Base-by-base conservation (phyloP, 2,113 vertebrate genomes). In the Poecile atricapillus region DNA sequence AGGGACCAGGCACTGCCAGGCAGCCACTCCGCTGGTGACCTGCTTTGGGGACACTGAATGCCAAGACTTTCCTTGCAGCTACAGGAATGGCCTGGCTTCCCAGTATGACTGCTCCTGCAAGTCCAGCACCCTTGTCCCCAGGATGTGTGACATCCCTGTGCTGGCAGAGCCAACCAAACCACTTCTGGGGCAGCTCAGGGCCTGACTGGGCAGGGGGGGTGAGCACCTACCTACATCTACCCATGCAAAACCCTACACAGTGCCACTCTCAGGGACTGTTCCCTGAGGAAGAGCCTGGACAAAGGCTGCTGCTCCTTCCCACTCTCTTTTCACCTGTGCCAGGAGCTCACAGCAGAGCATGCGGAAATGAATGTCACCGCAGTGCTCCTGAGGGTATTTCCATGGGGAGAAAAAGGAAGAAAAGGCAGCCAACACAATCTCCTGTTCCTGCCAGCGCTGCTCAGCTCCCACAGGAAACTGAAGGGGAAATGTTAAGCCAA, bases 281-380 rank as follows among this genome's bases (percentile, higher is more conserved):
- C 11, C 50, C 16, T 11, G 1, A 1, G 35, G 8, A 56, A 62
- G 13, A 76, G 19, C 17, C 75, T 44, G 79, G 79, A 49, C 39
- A 75, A 67, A 75, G 67, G 65, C 62, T 65, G 46, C 65, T 83
- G 53, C 30, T 89, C 52, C 83, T 33, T 63, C 60, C 47, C 30
- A 22, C 55, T 52, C 68, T 63, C 2, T 2, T 65, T 81, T 8
- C 60, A 64, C 58, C 86, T 19, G 53, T 3, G 4, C 62, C 83
- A 76, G 70, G 52, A 82, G 67, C 58, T 55, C 70, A 14, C 39
- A 63, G 70, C 60, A 75, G 19, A 3, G 10, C 0, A 0, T 50
- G 56, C 52, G 4, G 0, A 73, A 60, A 50, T 2, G 10, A 55
- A 18, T 1, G 1, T 25, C 1, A 3, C 69, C 43, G 41, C 71